phyloP scores from a whole-genome alignment of 2,113 vertebrate species.

The Tretioscincus oriximinensis region DNA sequence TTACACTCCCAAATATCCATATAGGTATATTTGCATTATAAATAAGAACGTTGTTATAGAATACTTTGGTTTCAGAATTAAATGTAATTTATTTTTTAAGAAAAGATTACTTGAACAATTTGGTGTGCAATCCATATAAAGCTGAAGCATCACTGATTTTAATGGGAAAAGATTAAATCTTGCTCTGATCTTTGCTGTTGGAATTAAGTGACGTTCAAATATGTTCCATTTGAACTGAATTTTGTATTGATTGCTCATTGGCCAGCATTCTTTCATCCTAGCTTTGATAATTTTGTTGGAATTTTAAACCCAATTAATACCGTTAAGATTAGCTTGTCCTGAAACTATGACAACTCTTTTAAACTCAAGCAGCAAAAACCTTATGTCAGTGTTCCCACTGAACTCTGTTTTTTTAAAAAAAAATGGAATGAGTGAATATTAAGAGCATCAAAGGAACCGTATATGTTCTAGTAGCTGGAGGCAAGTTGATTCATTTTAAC shows the following conservation, averaged over 20 bases:
- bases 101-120: neutral
- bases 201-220: neutral
- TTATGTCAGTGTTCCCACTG: neutral
- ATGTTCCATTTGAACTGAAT: neutral
- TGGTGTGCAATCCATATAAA: neutral
- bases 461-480: constrained; percentile 24
- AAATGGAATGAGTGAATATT: constrained; percentile 25
- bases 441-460: constrained; percentile 5
- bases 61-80: neutral
- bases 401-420: constrained; percentile 22
- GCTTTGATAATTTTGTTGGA: constrained; percentile 23
- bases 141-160: neutral
- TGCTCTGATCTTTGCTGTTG: neutral
- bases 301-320: constrained; percentile 22
- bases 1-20: neutral
- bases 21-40: no score
- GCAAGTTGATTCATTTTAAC: constrained; percentile 34
- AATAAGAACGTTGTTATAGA: neutral
- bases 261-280: constrained; percentile 36
- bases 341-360: constrained; percentile 41
- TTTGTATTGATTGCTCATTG: neutral
- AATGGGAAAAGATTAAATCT: neutral
- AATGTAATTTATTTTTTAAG: neutral
- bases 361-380: constrained; percentile 32
- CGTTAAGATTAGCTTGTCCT: neutral